Evolutionary conservation across 2,888 invertebrate species (phyloP).

Genomic region (Stenurella melanura): DNA sequence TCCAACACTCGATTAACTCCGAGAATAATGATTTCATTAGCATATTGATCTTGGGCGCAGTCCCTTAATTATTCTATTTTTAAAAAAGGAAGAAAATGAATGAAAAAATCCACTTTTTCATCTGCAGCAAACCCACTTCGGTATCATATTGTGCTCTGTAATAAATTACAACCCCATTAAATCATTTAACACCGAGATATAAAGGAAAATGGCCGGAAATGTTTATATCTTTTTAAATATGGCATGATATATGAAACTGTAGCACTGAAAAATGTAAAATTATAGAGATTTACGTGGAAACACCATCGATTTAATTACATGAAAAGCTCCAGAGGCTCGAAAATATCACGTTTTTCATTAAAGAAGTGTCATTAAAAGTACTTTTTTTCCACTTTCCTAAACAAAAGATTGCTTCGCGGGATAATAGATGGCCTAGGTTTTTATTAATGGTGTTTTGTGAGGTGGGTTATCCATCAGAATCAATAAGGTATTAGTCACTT

Average conservation of each 20-base stretch:
- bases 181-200: not conserved
- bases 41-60: conserved; percentile 9
- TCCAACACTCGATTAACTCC: conserved; percentile 17
- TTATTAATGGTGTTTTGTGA: conserved; percentile 7
- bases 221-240: conserved; percentile 7
- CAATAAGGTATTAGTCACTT: conserved; percentile 3
- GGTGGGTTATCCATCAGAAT: conserved; percentile 1
- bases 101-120: conserved; percentile 4
- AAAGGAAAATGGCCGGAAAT: not conserved
- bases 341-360: conserved; percentile 7
- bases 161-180: conserved; percentile 1
- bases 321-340: conserved; percentile 2
- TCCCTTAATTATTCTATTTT: conserved; percentile 1
- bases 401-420: not conserved
- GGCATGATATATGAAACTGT: not conserved
- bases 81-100: not conserved
- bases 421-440: conserved; percentile 4
- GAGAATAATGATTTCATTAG: conserved; percentile 17
- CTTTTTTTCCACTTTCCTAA: not conserved
- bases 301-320: conserved; percentile 7
- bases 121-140: not conserved
- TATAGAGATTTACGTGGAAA: conserved; percentile 2
- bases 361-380: conserved; percentile 2
- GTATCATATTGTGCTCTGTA: not conserved
- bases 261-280: not conserved